Base-by-base conservation (phyloP, 2,888 invertebrate species). In the Erebia ligea region DNA sequence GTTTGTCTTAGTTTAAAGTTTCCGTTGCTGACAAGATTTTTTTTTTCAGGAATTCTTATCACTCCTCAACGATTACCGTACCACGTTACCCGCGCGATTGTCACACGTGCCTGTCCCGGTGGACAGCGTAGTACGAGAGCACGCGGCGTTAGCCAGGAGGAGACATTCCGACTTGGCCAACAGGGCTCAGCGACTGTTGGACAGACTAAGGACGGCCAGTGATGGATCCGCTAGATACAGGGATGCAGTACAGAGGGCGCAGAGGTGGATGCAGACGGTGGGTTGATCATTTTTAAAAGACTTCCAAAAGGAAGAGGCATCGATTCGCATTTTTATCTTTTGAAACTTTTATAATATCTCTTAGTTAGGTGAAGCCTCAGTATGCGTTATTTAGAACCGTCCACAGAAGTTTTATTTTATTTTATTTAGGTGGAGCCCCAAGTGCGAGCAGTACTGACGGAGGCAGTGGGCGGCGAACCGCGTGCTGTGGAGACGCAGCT, bases 401-500 rank as follows among this genome's bases (percentile, higher is more conserved):
- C 25, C 25, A 3, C 25, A 25, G 25, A 3, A 25, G 34, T 34
- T 4, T 34, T 6, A n/a, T 34, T 40, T 9, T 40, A n/a, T 54
- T 1, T 58, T n/a, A 17, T 5, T 0, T 79, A 93, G 94, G 80
- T 94, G 61, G 96, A 97, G 83, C 97, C 97, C 0, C 95, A 96
- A 88, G 96, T 96, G 0, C 95, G 95, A 56, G 95, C 96, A 68
- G 90, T 97, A 15, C 92, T 98, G 1, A 95, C 96, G 0, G 98
- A 98, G 86, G 96, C 97, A 0, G 95, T 98, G 58, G 98, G 96
- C 21, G 97, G 97, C 0, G 98, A 98, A 81, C 97, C 98, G 0
- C 96, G 96, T 79, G 95, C 96, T 1, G 96, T 98, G 0, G 98
- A 98, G 84, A 95, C 98, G 21, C 98, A 98, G 87, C 94, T 99